These are phyloP conservation scores for Calameuta filiformis DNA, from an alignment of 2,888 invertebrate genomes.

Conservation along the genomic window DNA sequence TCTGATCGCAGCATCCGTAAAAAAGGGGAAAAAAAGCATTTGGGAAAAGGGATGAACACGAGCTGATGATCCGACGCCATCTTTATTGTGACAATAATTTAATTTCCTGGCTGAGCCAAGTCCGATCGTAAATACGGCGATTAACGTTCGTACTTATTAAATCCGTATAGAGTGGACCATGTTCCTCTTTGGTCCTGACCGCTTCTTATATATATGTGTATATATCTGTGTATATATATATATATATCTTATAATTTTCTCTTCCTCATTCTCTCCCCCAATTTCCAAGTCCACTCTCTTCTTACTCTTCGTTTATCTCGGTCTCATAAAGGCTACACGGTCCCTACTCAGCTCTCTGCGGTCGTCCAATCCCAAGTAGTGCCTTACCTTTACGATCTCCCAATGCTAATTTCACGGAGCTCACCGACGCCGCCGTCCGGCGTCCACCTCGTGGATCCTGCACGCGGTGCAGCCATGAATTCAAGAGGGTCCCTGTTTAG, in stretches of 20 bases:
- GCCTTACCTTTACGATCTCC: slow-evolving; percentile 59
- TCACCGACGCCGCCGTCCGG: slow-evolving; percentile 25
- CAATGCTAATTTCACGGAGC: slow-evolving; percentile 65
- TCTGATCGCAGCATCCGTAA: slow-evolving; percentile 12
- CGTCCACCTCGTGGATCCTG: too few relatives aligned
- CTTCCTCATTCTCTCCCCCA: not conserved
- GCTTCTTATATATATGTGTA: too few relatives aligned
- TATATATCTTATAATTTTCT: too few relatives aligned
- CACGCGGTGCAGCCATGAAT: too few relatives aligned
- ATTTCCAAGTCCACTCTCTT: not conserved
- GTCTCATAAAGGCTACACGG: slow-evolving; percentile 21
- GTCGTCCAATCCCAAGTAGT: slow-evolving; percentile 43
- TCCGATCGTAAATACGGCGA: slow-evolving; percentile 61
- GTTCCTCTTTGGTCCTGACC: not conserved
- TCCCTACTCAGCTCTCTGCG: slow-evolving; percentile 31
- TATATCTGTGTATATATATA: too few relatives aligned
- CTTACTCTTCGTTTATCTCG: slow-evolving; percentile 19
- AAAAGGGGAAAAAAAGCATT: too few relatives aligned
- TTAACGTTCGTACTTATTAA: slow-evolving; percentile 62
- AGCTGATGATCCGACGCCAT: slow-evolving; percentile 25
- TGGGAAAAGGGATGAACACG: too few relatives aligned
- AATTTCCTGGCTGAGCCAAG: slow-evolving; percentile 45
- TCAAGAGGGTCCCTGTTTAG: too few relatives aligned
- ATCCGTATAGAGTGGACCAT: slow-evolving; percentile 36
- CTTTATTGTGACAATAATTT: slow-evolving; percentile 62